Base-by-base conservation (phyloP, 1,140 invertebrate species). In the Caenorhabditis tropicalis region DNA sequence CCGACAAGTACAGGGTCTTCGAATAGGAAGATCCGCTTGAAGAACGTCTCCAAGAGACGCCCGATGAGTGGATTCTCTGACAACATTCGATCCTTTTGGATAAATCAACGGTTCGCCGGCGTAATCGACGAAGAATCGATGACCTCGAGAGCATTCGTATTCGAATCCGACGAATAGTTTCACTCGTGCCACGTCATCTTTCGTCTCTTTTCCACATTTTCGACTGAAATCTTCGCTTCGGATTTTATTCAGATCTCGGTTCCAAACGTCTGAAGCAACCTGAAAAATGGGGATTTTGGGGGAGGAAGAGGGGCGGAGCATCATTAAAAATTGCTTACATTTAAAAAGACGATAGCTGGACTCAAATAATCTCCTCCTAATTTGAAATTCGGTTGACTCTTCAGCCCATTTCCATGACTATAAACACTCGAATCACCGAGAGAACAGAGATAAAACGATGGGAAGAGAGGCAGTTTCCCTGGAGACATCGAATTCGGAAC, bases 101-200 rank as follows among this genome's bases (percentile, higher is more conserved):
- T 74, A 58, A 16, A 84, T 48, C 0, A 84, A 10, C 10, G 83
- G 83, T 16, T 85, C 84, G 88, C 97, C 96, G 24, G 96, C 95
- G 1, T 94, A 94, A 19, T 95, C 95, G 90, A 95, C 94, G 94
- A 98, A 97, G 92, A 99, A 98, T 84, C 96, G 93, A 92, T 99
- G 97, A 1, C 97, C 97, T 53, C 95, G 91, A 0, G 95, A 95
- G 93, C 98, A 99, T 92, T 99, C 97, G 91, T 98, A 99, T 90
- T 99, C 97, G 87, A 96, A 94, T 1, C 97, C 97, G 85, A 99
- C 94, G 91, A 97, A 99, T 85, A 98, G 95, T 82, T 85, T 85
- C 16, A 82, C 81, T 46, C 33, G 36, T 85, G 53, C 49, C 58
- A 53, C 16, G n/a, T 24, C 29, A n/a, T 31, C 49, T 27, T 48